Base-by-base conservation (phyloP, 2,888 invertebrate genomes). In the Masnerella sp. region DNA sequence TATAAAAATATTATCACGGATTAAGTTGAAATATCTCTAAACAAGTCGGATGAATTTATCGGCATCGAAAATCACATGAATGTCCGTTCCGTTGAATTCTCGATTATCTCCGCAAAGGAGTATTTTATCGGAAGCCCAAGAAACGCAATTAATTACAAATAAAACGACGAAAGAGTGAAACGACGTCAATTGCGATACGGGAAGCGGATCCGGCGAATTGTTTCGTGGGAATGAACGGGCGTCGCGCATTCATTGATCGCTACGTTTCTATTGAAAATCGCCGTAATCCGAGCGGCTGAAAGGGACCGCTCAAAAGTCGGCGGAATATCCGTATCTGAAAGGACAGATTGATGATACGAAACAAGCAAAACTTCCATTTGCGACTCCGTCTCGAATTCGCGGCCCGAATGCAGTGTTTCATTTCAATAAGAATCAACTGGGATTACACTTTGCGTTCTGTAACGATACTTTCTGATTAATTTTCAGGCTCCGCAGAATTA, bases 261-360 rank as follows among this genome's bases (percentile, higher is more conserved):
- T 38, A 14, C 38, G 45, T 38, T 52, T 34, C 45, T 45, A 69
- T 69, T 61, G 59, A 69, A 69, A 52, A 47, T 38, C 38, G 5
- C 15, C 28, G 61, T 61, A 69, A 69, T 69, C 59, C 59, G 15
- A 2, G 20, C 25, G 32, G 17, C 18, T 51, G 47, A 54, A 68
- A 43, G 36, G 32, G 40, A 12, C 15, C 20, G 52, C 30, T 69
- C 47, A 54, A 61, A 61, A 69, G 69, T 69, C 54, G 69, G 22
- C 36, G n/a, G 40, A 52, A 61, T 69, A 69, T 61, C 54, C 69
- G 59, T 32, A 8, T 11, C 61, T 59, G 59, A 54, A 69, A 59
- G 47, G 54, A 38, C 38, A 22, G 52, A 52, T 52, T 52, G 52
- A 52, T 52, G 54, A 65, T 65, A 56, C 56, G 45, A 38, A 54